Conservation (phyloP, 2,797 vertebrate species). For the Columba guinea region DNA sequence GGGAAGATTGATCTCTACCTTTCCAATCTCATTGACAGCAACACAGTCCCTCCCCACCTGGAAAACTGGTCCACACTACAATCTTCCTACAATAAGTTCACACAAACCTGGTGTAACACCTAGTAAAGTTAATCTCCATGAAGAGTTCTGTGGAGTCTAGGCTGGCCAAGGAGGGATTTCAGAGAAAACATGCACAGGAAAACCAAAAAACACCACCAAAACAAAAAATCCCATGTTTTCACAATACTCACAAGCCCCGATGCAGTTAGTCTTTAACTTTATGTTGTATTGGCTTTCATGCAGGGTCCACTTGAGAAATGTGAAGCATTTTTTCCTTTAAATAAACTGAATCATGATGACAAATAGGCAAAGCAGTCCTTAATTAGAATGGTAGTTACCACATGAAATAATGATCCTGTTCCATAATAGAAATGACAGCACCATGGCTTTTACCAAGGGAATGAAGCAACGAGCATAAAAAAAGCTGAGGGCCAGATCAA, state of each 20-base stretch:
- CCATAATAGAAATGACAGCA: not conserved
- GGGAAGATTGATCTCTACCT: not conserved
- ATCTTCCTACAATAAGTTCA: not conserved
- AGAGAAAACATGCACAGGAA: not conserved
- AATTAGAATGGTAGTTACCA: not conserved
- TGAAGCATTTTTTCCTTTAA: not conserved
- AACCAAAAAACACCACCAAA: not conserved
- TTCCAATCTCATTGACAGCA: not conserved
- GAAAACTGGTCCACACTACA: not conserved
- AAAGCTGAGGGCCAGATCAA: not conserved
- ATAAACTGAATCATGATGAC: not conserved
- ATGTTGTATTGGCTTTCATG: not conserved
- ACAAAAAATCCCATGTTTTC: rapidly evolving
- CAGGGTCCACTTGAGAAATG: not conserved
- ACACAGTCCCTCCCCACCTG: not conserved
- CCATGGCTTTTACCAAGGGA: not conserved
- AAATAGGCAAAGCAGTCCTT: not conserved
- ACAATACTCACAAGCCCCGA: not conserved
- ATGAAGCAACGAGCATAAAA: not conserved
- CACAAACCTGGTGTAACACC: not conserved
- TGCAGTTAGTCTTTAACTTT: not conserved
- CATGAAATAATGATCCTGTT: not conserved
- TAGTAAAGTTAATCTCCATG: not conserved
- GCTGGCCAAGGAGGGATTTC: not conserved
- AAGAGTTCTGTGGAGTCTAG: not conserved